Evolutionary conservation across 2,888 invertebrate species (phyloP).

Genomic region (Drosophila lutescens): DNA sequence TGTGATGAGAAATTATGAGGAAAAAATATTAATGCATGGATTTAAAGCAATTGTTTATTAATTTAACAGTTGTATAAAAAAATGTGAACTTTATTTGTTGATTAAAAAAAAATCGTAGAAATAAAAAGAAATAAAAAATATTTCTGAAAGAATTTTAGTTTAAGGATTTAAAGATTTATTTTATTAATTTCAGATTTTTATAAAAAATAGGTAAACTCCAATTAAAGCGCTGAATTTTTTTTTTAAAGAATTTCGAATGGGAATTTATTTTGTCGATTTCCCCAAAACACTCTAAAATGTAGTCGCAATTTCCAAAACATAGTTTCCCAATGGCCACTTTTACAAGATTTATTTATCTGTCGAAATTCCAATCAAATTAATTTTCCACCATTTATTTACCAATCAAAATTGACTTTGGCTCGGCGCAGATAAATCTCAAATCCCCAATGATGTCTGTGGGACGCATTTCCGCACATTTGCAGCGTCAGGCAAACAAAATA

Average conservation of each 20-base stretch:
- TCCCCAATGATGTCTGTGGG: constrained; percentile 47
- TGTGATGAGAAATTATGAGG: background rate
- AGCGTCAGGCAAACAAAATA: constrained; percentile 58
- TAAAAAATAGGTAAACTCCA: too few relatives aligned
- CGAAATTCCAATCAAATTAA: constrained; percentile 36
- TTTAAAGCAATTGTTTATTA: too few relatives aligned
- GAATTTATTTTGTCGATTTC: background rate
- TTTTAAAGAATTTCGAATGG: too few relatives aligned
- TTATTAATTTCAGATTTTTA: background rate
- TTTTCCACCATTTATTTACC: constrained; percentile 34
- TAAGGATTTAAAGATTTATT: background rate
- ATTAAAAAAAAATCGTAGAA: too few relatives aligned
- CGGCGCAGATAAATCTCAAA: constrained; percentile 36
- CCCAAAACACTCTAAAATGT: background rate
- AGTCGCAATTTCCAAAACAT: background rate
- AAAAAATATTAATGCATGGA: background rate
- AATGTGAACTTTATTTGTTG: too few relatives aligned
- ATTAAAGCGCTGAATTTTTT: too few relatives aligned
- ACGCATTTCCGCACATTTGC: constrained; percentile 72
- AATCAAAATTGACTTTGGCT: constrained; percentile 40
- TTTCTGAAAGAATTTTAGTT: too few relatives aligned
- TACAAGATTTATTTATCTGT: constrained; percentile 11
- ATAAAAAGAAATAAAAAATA: too few relatives aligned
- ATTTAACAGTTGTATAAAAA: too few relatives aligned
- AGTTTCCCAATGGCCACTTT: background rate